Conservation (phyloP, 2,113 vertebrate genomes). For the Galeopterus variegatus region DNA sequence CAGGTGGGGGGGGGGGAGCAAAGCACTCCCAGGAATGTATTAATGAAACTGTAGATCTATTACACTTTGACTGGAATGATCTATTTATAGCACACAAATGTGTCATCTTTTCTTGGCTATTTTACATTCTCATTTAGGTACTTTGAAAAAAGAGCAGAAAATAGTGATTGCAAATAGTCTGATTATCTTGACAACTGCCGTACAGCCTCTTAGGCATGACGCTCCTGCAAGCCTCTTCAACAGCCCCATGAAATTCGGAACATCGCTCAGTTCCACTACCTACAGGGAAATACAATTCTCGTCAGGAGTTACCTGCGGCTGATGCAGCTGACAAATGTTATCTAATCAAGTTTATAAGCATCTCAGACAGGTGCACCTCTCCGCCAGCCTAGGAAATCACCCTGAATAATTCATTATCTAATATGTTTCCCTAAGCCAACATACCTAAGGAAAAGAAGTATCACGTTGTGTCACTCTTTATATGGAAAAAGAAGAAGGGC, state of each 20-base stretch:
- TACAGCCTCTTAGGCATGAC: slow-evolving; percentile 45
- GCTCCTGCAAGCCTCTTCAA: slow-evolving; percentile 65
- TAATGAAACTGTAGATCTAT: background rate
- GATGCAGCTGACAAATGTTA: slow-evolving; percentile 86
- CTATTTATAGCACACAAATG: slow-evolving; percentile 56
- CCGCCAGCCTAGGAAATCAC: slow-evolving; percentile 84
- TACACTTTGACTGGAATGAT: background rate
- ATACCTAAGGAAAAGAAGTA: background rate
- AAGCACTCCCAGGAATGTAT: background rate
- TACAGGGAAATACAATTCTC: slow-evolving; percentile 80
- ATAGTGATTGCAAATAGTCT: slow-evolving; percentile 74
- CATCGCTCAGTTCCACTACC: slow-evolving; percentile 71
- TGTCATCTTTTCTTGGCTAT: slow-evolving; percentile 53
- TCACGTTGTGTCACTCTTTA: background rate
- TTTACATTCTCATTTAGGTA: slow-evolving; percentile 71
- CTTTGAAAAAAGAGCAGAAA: background rate
- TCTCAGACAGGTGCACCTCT: slow-evolving; percentile 88
- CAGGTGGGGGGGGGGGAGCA: background rate
- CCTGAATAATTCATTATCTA: slow-evolving; percentile 90
- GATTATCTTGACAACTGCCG: slow-evolving; percentile 73
- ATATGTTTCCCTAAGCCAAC: slow-evolving; percentile 70
- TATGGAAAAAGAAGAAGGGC: background rate
- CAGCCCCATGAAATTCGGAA: slow-evolving; percentile 74
- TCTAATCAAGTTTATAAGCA: slow-evolving; percentile 85
- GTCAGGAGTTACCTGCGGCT: slow-evolving; percentile 74